Percentiles rank a stretch among this genome's conserved stretches.
phyloP scores from a whole-genome alignment of 2,113 vertebrate genomes.

The Heterocephalus glaber region DNA sequence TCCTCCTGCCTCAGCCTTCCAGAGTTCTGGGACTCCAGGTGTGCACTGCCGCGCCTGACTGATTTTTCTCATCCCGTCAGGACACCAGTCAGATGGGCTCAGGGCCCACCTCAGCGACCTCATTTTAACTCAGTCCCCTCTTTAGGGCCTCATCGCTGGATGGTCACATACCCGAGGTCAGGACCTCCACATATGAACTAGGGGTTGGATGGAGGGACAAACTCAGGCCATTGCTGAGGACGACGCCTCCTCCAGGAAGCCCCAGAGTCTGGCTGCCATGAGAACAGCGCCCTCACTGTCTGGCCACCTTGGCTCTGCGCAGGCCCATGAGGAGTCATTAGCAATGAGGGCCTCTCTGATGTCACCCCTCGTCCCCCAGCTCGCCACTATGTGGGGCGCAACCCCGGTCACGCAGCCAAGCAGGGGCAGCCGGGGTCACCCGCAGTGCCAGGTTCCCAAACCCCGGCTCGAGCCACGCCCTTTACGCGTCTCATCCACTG shows the following conservation, averaged over 20 bases:
- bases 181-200: not conserved
- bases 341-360: not conserved
- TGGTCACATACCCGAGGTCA: accelerated
- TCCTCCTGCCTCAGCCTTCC: not conserved
- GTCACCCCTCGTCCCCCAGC: not conserved
- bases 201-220: not conserved
- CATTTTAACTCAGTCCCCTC: not conserved
- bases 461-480: not conserved
- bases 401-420: not conserved
- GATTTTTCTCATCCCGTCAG: not conserved
- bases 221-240: too few species aligned
- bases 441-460: too few species aligned
- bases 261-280: not conserved
- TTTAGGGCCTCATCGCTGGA: not conserved
- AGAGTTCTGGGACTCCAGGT: not conserved
- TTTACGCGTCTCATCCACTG: not conserved
- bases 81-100: not conserved
- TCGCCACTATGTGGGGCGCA: not conserved
- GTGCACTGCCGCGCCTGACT: not conserved
- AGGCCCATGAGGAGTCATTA: too few species aligned
- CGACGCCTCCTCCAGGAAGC: not conserved
- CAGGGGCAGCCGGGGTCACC: not conserved
- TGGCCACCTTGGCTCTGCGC: not conserved
- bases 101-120: not conserved
- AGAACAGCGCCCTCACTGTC: not conserved